phyloP scores from a whole-genome alignment of 2,797 vertebrate genomes.

The Tapirus indicus region DNA sequence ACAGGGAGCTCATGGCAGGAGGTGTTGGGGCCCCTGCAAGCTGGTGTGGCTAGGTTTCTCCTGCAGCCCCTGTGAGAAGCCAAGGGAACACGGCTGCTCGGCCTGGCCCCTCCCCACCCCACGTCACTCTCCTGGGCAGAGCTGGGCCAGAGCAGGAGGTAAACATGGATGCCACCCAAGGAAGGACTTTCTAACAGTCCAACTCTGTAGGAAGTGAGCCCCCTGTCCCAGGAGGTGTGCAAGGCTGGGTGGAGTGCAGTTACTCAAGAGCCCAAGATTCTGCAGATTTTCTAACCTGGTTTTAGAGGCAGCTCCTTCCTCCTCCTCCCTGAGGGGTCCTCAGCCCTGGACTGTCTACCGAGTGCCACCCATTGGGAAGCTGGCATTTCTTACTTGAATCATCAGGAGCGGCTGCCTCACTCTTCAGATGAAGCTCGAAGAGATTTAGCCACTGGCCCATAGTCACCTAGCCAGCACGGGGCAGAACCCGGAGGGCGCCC shows the following conservation, averaged over 20 bases:
- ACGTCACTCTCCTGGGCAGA: neutral
- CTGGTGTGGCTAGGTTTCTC: neutral
- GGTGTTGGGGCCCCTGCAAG: neutral
- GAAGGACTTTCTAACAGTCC: neutral
- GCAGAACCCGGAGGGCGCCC: neutral
- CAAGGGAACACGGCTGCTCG: too few relatives aligned
- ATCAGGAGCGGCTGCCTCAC: neutral
- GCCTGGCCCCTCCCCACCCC: neutral
- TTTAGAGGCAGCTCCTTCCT: neutral
- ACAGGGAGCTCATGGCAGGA: neutral
- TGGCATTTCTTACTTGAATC: neutral
- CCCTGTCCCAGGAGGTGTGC: neutral
- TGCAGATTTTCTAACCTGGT: neutral
- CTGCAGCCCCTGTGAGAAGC: neutral
- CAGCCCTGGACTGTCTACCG: neutral
- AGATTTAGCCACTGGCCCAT: neutral
- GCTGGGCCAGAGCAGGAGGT: neutral
- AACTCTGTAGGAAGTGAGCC: neutral
- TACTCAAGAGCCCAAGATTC: neutral
- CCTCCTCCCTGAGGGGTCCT: neutral
- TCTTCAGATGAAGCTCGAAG: neutral
- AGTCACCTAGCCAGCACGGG: neutral
- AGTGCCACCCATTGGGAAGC: neutral
- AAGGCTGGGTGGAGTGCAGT: too few relatives aligned
- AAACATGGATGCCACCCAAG: neutral